Evolutionary conservation across 2,888 invertebrate species (phyloP), one percentile per base, ranked within the genome.

Genomic region (Ornithoptera alexandrae): DNA sequence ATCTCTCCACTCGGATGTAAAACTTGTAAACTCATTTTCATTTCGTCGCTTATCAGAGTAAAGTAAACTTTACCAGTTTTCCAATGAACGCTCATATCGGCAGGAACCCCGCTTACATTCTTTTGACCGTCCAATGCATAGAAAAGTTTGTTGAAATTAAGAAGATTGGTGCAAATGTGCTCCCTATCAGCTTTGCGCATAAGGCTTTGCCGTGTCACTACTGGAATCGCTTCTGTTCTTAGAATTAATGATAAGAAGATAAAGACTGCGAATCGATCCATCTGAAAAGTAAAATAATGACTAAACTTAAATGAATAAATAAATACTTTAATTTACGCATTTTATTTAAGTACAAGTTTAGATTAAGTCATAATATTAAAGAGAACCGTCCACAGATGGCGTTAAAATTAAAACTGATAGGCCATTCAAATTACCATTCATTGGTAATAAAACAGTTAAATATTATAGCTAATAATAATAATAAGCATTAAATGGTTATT

Each of bases 41-140:
- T 88, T 75, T 88, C 87, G 8, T 90, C 86, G 62, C 84, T 90
- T 61, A 92, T 89, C 0, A 89, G 75, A 0, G 92, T 92, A 65
- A 86, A 92, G 70, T 83, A 92, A 6, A 91, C 61, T 12, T 88
- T 88, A 0, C 84, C 87, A 0, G 90, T 88, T 68, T 88, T 88
- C 90, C 90, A 92, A 69, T 92, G 86, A 0, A 91, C 78, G 72
- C 82, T 86, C 81, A 92, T 84, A 46, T 92, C 92, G 0, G 92
- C 90, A 24, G 92, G 91, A 2, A 89, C 87, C 0, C 92, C 92
- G 4, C 80, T 80, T 0, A 92, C 72, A 63, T 85, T 85, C 57
- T 69, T 84, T 0, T 73, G 74, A 18, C 82, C 81, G 1, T 86
- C 88, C 66, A 82, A 67, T 0, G 81, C 75, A 71, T 90, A 91